Conservation (phyloP, 2,113 vertebrate genomes). For the Oryzias woworae region DNA sequence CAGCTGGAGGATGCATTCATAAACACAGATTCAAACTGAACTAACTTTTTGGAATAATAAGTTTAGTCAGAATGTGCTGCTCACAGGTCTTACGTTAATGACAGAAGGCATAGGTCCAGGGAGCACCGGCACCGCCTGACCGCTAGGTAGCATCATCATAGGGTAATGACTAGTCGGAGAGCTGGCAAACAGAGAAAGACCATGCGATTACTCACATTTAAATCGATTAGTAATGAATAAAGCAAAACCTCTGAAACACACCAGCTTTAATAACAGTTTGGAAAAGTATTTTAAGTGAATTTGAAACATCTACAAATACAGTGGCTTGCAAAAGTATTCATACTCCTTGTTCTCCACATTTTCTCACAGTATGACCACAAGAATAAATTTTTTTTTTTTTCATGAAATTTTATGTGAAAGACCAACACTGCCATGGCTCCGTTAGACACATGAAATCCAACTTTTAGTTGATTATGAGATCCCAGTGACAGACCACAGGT, state of each 20-base stretch:
- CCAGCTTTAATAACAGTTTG: no score
- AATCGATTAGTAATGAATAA: not conserved
- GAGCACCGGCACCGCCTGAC: conserved; percentile 89
- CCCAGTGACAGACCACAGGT: no score
- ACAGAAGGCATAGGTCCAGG: conserved; percentile 93
- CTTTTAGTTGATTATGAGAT: no score
- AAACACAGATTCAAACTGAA: conserved; percentile 9
- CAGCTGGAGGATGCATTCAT: conserved; percentile 75
- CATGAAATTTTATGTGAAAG: no score
- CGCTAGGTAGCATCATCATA: conserved; percentile 94
- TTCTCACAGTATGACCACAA: no score
- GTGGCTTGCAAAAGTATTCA: not conserved
- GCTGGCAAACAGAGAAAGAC: conserved; percentile 64
- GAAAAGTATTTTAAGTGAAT: no score
- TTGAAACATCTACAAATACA: not conserved
- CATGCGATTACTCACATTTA: conserved; percentile 3
- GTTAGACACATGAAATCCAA: no score
- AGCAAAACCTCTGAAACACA: no score
- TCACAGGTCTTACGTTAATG: conserved; percentile 86
- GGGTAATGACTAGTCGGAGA: conserved; percentile 90
- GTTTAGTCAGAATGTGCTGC: conserved; percentile 1
- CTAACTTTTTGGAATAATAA: conserved; percentile 1
- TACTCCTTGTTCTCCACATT: no score
- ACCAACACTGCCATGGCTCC: no score
- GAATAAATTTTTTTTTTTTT: no score